Evolutionary conservation across 2,113 vertebrate genomes (phyloP), one percentile per base, ranked within the genome.

Genomic region (Eleginops maclovinus): DNA sequence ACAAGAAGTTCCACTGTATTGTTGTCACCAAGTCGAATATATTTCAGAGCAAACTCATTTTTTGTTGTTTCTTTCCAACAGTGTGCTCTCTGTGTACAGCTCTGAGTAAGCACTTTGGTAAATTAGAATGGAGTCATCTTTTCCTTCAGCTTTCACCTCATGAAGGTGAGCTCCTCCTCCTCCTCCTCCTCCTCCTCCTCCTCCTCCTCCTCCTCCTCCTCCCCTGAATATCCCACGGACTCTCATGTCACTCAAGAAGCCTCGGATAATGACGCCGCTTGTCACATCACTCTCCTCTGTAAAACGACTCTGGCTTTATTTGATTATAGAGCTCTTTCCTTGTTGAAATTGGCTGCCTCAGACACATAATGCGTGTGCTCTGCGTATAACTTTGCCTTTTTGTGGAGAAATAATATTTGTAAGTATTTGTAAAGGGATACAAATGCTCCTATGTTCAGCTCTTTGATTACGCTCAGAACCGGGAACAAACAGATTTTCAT

Each of bases 151-250:
- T 60, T 75, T 75, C 64, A 80, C 83, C 47, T 69, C 24, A 58
- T 62, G 60, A 75, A 74, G 54, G 43, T 75, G 81, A 67, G n/a
- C 68, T 77, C 79, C 54, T 75, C 80, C 79, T 56, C 66, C 64
- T 50, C n/a, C n/a, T n/a, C n/a, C n/a, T n/a, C n/a, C n/a, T 79
- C 79, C 54, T 75, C 80, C 79, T 53, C 66, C 64, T 79, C 79
- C 54, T 75, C 80, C 68, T 77, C 79, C 54, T 75, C 80, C 79
- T 56, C 66, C 64, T 79, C 79, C 54, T 75, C 80, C 79, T 53
- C 66, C 64, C 21, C 12, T 51, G 16, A 61, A 61, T 5, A 44
- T 47, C 59, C 62, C 4, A 8, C 80, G n/a, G 40, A 43, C 21
- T n/a, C 21, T 59, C 36, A 10, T 72, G 51, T 51, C 21, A 49